Conservation (phyloP, 2,113 vertebrate species). For the Pituophis catenifer region DNA sequence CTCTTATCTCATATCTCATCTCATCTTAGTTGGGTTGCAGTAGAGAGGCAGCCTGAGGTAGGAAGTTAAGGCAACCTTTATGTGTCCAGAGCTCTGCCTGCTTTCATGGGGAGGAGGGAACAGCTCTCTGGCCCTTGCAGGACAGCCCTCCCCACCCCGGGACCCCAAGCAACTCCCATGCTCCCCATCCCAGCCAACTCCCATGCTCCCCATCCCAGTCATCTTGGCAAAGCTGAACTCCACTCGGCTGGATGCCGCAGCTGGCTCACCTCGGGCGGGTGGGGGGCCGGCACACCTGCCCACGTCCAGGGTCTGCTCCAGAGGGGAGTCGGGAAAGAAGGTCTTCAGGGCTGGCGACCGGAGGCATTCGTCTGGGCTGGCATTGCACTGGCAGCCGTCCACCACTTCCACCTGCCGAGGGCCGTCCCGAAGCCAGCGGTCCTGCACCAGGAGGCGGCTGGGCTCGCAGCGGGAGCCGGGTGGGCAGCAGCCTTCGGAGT, state of each 20-base stretch:
- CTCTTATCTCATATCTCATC: too few relatives aligned
- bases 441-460: constrained; percentile 61
- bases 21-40: not conserved
- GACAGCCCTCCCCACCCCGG: not conserved
- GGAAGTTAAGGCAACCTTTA: not conserved
- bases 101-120: not conserved
- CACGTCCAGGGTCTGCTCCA: constrained; percentile 68
- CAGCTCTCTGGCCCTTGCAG: not conserved
- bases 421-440: constrained; percentile 67
- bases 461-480: constrained; percentile 62
- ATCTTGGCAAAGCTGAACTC: not conserved
- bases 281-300: constrained; percentile 71
- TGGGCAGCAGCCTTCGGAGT: constrained; percentile 59
- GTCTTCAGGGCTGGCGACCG: constrained; percentile 71
- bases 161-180: not conserved
- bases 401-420: constrained; percentile 69
- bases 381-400: constrained; percentile 72
- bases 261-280: constrained; percentile 53
- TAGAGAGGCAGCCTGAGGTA: not conserved
- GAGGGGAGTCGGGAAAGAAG: constrained; percentile 72
- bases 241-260: not conserved
- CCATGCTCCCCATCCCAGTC: not conserved
- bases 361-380: constrained; percentile 61
- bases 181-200: not conserved
- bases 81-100: not conserved